Percentiles rank a stretch among this genome's conserved stretches.
Conservation (phyloP, 2,888 invertebrate species). For the Julus scanicus region DNA sequence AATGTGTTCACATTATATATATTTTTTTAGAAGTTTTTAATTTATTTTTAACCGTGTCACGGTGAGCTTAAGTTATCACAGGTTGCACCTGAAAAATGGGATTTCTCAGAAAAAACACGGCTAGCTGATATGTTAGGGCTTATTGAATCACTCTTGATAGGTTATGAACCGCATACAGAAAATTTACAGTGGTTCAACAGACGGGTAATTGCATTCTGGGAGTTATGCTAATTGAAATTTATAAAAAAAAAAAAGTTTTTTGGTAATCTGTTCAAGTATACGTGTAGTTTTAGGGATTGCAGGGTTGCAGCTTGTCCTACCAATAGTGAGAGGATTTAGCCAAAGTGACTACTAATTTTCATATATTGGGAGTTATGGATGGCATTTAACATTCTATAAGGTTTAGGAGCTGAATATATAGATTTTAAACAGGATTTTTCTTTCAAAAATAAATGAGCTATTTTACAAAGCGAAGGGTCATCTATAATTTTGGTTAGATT, state of each 20-base stretch:
- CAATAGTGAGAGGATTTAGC: no score
- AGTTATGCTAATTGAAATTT: not conserved
- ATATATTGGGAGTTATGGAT: no score
- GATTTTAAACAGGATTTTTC: no score
- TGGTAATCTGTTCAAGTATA: not conserved
- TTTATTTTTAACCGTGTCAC: constrained; percentile 38
- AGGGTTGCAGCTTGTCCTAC: no score
- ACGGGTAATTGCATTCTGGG: not conserved
- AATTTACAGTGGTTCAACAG: not conserved
- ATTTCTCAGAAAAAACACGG: constrained; percentile 16
- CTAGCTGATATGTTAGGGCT: constrained; percentile 13
- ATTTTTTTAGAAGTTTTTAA: not conserved
- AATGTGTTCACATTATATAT: not conserved
- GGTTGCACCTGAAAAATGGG: constrained; percentile 18
- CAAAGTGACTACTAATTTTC: no score
- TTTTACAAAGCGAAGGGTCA: no score
- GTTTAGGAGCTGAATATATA: no score
- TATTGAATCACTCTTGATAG: constrained; percentile 31
- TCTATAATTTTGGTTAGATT: no score
- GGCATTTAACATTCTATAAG: no score
- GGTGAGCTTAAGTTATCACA: constrained; percentile 15
- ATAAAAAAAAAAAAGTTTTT: not conserved
- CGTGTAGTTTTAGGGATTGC: no score
- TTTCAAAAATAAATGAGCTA: no score
- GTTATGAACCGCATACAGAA: not conserved